These are phyloP conservation scores for Micromys minutus DNA, from an alignment of 2,113 vertebrate genomes.

Conservation along the genomic window DNA sequence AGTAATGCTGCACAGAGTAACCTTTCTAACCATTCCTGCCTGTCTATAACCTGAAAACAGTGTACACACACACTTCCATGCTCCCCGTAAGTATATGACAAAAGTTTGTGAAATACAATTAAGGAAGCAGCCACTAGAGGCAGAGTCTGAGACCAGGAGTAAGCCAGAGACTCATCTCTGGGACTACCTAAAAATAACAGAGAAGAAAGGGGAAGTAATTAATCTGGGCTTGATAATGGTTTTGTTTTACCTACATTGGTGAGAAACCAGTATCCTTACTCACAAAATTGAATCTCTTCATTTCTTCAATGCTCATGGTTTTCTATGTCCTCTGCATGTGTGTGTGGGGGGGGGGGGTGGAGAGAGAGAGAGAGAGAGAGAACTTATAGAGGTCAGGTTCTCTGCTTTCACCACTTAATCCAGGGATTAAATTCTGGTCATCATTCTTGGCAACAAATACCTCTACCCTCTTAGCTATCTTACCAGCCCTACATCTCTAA, in stretches of 20 bases:
- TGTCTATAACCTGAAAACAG: neutral
- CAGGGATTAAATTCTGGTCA: neutral
- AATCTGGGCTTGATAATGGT: neutral
- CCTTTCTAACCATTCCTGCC: neutral
- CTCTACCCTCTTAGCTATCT: neutral
- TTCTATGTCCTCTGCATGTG: neutral
- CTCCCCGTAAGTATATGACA: neutral
- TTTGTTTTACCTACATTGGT: slow-evolving; percentile 32
- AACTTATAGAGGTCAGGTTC: neutral
- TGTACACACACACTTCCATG: too few relatives aligned
- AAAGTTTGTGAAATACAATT: neutral
- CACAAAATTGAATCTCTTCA: slow-evolving; percentile 70
- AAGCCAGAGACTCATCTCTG: too few relatives aligned
- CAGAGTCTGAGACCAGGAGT: neutral
- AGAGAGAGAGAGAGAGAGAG: neutral
- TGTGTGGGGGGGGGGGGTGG: too few relatives aligned
- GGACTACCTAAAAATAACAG: neutral
- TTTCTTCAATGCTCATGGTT: slow-evolving; percentile 12
- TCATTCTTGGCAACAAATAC: neutral
- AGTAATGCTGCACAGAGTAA: neutral
- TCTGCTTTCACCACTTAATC: neutral
- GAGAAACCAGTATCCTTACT: slow-evolving; percentile 72
- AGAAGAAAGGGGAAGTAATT: neutral
- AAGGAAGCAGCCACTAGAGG: neutral
- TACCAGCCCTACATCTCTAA: neutral